Evolutionary conservation across 2,888 invertebrate species (phyloP).

Genomic region (Chrysopilus asiliformis): DNA sequence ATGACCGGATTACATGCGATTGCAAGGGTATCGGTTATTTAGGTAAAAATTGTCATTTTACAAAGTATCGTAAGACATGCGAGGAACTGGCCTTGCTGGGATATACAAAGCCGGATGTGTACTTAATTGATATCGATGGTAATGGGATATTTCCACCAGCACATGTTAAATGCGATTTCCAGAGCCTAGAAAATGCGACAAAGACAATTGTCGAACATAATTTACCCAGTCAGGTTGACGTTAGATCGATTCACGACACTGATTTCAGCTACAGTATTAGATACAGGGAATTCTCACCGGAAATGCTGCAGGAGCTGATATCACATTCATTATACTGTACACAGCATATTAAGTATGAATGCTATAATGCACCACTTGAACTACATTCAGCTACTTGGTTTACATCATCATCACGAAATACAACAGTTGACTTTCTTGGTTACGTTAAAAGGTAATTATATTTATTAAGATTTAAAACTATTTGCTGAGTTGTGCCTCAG

Average conservation of each 20-base stretch:
- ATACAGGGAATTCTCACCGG: conserved; percentile 78
- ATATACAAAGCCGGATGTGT: conserved; percentile 79
- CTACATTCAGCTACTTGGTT: conserved; percentile 84
- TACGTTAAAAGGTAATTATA: conserved; percentile 56
- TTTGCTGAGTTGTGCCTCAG: too few species aligned
- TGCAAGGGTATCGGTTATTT: conserved; percentile 83
- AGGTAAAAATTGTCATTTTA: conserved; percentile 90
- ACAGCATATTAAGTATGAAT: conserved; percentile 82
- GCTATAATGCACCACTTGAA: conserved; percentile 75
- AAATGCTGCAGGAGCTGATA: conserved; percentile 82
- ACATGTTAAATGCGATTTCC: conserved; percentile 84
- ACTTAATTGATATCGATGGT: conserved; percentile 86
- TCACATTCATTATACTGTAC: conserved; percentile 81
- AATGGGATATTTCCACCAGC: conserved; percentile 86
- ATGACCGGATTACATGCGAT: conserved; percentile 77
- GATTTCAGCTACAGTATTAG: conserved; percentile 77
- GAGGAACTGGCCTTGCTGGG: conserved; percentile 82
- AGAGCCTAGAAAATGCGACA: conserved; percentile 68
- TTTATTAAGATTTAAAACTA: not conserved
- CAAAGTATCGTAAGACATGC: conserved; percentile 80
- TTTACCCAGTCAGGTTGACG: conserved; percentile 79
- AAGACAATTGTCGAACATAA: conserved; percentile 87
- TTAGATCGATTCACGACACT: conserved; percentile 60
- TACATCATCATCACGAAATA: conserved; percentile 60
- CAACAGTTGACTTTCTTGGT: conserved; percentile 71